Evolutionary conservation across 2,888 invertebrate species (phyloP), one percentile per base, ranked within the genome.

Genomic region (Leptinotarsa tumamoca): DNA sequence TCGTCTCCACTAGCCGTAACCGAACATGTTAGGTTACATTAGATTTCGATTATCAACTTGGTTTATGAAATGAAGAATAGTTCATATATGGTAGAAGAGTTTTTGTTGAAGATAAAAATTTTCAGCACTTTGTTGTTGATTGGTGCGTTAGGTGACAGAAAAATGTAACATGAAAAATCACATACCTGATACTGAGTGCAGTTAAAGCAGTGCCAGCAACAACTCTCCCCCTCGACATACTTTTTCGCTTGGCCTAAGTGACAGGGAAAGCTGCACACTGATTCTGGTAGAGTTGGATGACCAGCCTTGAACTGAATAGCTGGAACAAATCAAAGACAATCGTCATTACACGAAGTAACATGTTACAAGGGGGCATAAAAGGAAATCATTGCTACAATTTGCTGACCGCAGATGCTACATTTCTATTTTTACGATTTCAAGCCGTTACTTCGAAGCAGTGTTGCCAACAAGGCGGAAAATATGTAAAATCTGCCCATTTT

Each of bases 131-230:
- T 3, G 10, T 43, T 43, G 3, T 43, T 10, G 10, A 43, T 10
- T 43, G 43, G 3, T 10, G 10, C 10, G 43, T 13, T 43, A 10
- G 10, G 13, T 43, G 0, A 10, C 43, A 43, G 43, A 43, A 3
- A 43, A 43, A 43, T 43, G 10, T 33, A 10, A 43, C 10, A 43
- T 10, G 43, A 10, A 43, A 43, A 43, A 21, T 18, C 75, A 80
- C 87, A 88, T 87, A 93, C 95, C 93, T 96, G 95, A 89, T 96
- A 96, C 86, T 93, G 93, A 67, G 95, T 93, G 88, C 98, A 97
- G 88, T 95, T 95, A 90, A 95, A 95, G 89, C 97, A 97, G 87
- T 96, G 96, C 96, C 97, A 97, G 88, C 97, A 97, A 88, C 97
- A 97, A 87, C 95, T 95, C 88, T 97, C 96, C 0, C 96, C 97